phyloP scores from a whole-genome alignment of 2,113 vertebrate species.

The Periophthalmus modestus region DNA sequence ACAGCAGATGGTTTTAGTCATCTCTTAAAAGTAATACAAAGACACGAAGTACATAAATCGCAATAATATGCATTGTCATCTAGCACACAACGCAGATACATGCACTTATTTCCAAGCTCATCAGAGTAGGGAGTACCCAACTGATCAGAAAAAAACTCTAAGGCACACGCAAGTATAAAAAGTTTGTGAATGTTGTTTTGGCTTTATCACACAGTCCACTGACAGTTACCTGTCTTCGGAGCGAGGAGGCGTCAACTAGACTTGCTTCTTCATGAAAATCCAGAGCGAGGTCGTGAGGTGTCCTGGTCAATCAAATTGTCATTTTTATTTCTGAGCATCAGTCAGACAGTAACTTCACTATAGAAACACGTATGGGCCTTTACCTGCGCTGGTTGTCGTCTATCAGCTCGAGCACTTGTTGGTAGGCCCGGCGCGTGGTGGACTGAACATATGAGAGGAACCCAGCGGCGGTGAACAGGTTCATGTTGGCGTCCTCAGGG shows the following conservation, averaged over 20 bases:
- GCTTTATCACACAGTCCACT: no score
- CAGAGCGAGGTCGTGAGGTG: constrained; percentile 78
- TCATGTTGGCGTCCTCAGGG: constrained; percentile 86
- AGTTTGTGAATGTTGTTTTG: neutral
- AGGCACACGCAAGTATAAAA: neutral
- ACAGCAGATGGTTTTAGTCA: no score
- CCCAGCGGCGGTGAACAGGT: constrained; percentile 88
- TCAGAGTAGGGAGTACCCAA: no score
- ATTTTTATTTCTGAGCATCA: neutral
- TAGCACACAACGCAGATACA: no score
- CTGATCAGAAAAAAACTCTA: no score
- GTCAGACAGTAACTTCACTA: neutral
- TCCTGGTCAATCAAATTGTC: constrained; percentile 64
- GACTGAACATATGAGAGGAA: constrained; percentile 94
- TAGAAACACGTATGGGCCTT: constrained; percentile 19
- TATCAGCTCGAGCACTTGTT: constrained; percentile 94
- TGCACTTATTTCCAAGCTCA: no score
- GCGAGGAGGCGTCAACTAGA: constrained; percentile 86
- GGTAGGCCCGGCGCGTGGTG: constrained; percentile 94
- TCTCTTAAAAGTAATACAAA: no score
- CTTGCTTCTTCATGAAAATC: constrained; percentile 88
- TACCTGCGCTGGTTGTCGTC: constrained; percentile 90
- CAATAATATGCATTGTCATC: no score
- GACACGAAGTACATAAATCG: no score
- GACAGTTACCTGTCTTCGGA: constrained; percentile 87